Percentiles rank a stretch among this genome's conserved stretches.
phyloP scores from a whole-genome alignment of 2,113 vertebrate genomes.

The Colossoma macropomum region DNA sequence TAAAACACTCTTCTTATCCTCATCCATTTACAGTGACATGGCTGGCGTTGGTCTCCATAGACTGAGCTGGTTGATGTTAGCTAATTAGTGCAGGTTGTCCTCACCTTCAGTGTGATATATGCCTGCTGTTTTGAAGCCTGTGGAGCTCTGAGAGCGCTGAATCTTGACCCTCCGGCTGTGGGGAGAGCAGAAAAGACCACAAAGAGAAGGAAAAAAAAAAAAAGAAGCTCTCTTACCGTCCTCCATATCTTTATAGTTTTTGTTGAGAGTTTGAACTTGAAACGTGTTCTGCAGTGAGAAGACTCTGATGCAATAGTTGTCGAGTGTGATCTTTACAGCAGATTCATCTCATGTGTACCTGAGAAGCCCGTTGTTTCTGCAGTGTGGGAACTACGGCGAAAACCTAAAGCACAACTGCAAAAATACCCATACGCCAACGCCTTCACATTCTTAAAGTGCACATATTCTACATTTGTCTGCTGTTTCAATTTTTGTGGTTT shows the following conservation, averaged over 20 bases:
- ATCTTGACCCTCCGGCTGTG: background rate
- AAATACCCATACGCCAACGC: background rate
- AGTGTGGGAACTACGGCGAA: background rate
- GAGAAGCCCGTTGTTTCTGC: background rate
- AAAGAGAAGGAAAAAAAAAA: background rate
- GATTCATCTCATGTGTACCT: background rate
- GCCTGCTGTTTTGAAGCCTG: background rate
- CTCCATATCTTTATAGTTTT: background rate
- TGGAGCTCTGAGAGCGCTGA: background rate
- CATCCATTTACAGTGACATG: background rate
- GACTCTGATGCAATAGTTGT: background rate
- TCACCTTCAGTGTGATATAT: background rate
- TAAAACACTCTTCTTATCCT: background rate
- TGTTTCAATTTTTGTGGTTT: no score
- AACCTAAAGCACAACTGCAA: background rate
- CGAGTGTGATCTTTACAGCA: background rate
- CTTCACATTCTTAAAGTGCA: no score
- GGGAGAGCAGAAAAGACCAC: background rate
- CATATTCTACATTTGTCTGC: no score
- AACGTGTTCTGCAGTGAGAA: background rate
- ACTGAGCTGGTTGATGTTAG: background rate
- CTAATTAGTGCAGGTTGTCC: background rate
- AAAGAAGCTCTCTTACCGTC: background rate
- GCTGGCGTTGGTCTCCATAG: background rate
- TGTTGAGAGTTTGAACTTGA: background rate